Evolutionary conservation across 64 coral and sea anemone genomes (phyloP).

Genomic region (Orbicella faveolata): DNA sequence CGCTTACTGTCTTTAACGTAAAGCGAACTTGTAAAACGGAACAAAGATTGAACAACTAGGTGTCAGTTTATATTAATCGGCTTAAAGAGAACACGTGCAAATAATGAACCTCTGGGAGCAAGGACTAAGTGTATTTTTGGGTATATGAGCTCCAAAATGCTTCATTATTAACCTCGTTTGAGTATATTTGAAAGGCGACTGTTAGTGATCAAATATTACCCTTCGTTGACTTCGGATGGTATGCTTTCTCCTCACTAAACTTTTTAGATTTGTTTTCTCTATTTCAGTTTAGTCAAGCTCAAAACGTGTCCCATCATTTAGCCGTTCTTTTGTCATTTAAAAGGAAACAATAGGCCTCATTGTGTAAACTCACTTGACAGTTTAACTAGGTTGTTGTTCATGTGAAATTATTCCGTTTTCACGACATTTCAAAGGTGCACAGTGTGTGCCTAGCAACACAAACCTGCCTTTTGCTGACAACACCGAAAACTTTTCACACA

Average conservation of each 20-base stretch:
- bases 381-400: constrained; percentile 35
- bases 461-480: not conserved
- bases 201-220: not conserved
- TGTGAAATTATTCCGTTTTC: constrained; percentile 27
- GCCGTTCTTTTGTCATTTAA: constrained; percentile 25
- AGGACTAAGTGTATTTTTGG: constrained; percentile 21
- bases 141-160: not conserved
- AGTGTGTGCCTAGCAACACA: constrained; percentile 29
- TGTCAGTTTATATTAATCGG: not conserved
- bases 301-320: constrained; percentile 29
- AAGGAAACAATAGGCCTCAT: constrained; percentile 18
- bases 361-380: constrained; percentile 55
- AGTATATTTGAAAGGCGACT: not conserved
- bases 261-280: not conserved
- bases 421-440: constrained; percentile 21
- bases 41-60: not conserved
- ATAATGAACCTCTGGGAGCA: not conserved
- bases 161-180: constrained; percentile 5
- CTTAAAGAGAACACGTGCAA: constrained; percentile 12
- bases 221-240: not conserved
- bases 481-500: constrained; percentile 30
- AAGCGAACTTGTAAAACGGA: not conserved
- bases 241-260: no score
- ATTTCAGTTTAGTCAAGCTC: not conserved
- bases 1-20: not conserved